Evolutionary conservation across 2,888 invertebrate genomes (phyloP), one percentile per base, ranked within the genome.

Genomic region (Cryptocheilus praepositus): DNA sequence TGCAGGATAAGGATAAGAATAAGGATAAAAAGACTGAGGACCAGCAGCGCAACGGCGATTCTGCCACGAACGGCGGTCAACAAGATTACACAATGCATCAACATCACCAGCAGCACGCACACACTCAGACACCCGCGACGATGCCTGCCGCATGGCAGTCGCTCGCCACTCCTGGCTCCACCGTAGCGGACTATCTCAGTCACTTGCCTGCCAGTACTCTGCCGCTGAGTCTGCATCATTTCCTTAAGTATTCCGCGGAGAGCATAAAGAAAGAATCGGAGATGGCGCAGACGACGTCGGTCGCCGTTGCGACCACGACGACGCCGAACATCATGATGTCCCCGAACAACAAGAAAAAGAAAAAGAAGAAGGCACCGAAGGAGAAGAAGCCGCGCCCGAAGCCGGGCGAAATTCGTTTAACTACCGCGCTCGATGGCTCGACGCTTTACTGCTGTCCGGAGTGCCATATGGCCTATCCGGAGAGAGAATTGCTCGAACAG

Each of bases 381-480:
- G 95, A 95, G 86, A 95, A 95, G 88, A 95, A 95, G 81, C 94
- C 94, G n/a, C 90, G 95, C 56, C 95, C 95, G 0, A 95, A 95
- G 81, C 95, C 96, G 0, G 96, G 95, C 0, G 95, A 95, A 89
- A 95, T 95, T 79, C 91, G 95, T 45, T 89, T 95, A 28, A 94
- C 94, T 11, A 95, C 95, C 2, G 95, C 95, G 8, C 87, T 94
- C 61, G 96, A 96, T 79, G 96, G 96, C 49, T 95, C 95, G 60
- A 95, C 95, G 0, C 86, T 96, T 18, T 96, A 95, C 83, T 95
- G 96, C 85, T 96, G 96, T 86, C 95, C 96, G 0, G 95, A 96
- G 86, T 96, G 96, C 85, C 95, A 96, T 87, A 95, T 96, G 95
- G 95, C 95, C 45, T 95, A 96, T 86, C 95, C 96, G 2, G 95